Base-by-base conservation (phyloP, 2,113 vertebrate genomes). In the Neopipo cinnamomea region DNA sequence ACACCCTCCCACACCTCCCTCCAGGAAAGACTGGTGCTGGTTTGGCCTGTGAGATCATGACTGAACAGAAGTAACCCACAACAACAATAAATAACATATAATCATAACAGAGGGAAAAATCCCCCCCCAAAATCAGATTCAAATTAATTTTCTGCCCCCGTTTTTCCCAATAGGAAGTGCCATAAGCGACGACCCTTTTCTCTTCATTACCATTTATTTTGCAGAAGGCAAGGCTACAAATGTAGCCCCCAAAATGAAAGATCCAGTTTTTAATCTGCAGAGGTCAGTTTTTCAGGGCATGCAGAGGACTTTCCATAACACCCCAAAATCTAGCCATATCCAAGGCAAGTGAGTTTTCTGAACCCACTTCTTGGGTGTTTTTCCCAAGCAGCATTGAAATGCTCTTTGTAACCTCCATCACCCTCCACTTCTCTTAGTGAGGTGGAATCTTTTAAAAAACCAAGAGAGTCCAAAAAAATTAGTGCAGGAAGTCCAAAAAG, bases 251-350 rank as follows among this genome's bases (percentile, higher is more conserved):
- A 85, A 79, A 61, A 4, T 1, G 1, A 76, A 88, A 83, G 30
- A 58, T 25, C 5, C 20, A 14, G 4, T 37, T 85, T 66, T 76
- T 76, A 85, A 75, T 9, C 33, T 2, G 0, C 2, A 3, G 25
- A 63, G 11, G 12, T 63, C 42, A 68, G 20, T 50, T 39, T 74
- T 82, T 63, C 31, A 28, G n/a, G 65, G 39, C 37, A 52, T 0
- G 0, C 2, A 3, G n/a, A 85, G 8, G 31, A 49, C n/a, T 17
- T 79, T 25, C 13, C 0, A 0, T 19, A 35, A 35, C 30, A 78
- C 30, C 39, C 31, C 65, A 31, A 59, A 67, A 84, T 50, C 27
- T 3, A 2, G 25, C 46, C 9, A 6, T 6, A 11, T 46, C 59
- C 25, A 77, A 77, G 35, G 35, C 77, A 93, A 74, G 42, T 0